Evolutionary conservation across 2,888 invertebrate genomes (phyloP).

Genomic region (Trichacis sp.): DNA sequence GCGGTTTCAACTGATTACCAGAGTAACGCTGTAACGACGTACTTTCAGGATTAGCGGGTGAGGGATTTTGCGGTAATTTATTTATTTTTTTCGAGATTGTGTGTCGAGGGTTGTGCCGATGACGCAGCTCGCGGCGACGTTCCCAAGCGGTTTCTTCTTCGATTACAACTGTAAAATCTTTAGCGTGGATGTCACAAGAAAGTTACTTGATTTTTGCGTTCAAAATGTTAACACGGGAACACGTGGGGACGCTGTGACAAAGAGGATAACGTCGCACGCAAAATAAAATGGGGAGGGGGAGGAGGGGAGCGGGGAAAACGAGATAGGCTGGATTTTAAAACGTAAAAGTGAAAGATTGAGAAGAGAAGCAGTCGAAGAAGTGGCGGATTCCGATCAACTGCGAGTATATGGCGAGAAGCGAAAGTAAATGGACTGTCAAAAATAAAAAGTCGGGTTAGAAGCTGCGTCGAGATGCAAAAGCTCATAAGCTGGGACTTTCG

Average conservation of each 20-base stretch:
- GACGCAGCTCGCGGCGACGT: conserved; percentile 69
- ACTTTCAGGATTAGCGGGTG: conserved; percentile 46
- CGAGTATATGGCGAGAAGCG: conserved; percentile 48
- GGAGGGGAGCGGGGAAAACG: no score
- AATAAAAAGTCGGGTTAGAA: conserved; percentile 56
- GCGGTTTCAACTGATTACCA: conserved; percentile 66
- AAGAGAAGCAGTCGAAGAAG: conserved; percentile 38
- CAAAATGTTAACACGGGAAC: conserved; percentile 20
- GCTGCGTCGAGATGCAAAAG: conserved; percentile 66
- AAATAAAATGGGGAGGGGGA: conserved; percentile 10
- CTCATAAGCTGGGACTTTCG: conserved; percentile 60
- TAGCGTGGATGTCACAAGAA: conserved; percentile 53
- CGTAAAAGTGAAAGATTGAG: no score
- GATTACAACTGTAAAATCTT: conserved; percentile 62
- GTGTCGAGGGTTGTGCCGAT: conserved; percentile 67
- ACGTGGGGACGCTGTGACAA: conserved; percentile 18
- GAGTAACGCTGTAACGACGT: conserved; percentile 49
- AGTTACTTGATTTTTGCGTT: conserved; percentile 17
- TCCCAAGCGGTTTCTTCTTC: conserved; percentile 66
- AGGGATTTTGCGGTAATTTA: no score
- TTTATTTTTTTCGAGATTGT: conserved; percentile 48
- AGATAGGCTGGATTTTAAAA: no score
- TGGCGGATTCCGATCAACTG: conserved; percentile 39
- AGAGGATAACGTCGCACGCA: conserved; percentile 28
- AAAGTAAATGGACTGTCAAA: conserved; percentile 52